These are phyloP conservation scores for Drosophila arawakana DNA, from an alignment of 1,140 invertebrate genomes.

Conservation along the genomic window DNA sequence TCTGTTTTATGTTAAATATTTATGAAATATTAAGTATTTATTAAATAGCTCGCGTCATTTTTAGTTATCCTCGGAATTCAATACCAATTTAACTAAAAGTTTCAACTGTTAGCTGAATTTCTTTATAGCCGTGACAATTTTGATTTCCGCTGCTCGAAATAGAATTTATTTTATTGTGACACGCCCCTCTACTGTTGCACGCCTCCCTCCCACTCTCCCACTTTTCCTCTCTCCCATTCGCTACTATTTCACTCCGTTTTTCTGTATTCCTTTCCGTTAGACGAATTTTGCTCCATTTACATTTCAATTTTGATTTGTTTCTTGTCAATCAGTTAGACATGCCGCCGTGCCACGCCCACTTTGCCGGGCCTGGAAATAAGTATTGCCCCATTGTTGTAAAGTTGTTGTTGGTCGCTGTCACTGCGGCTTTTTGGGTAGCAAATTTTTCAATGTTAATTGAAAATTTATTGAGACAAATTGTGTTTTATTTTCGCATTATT, in stretches of 20 bases:
- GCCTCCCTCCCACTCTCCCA: background rate
- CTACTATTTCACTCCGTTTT: slow-evolving; percentile 11
- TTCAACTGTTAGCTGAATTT: no score
- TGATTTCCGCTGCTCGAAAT: no score
- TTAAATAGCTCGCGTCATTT: no score
- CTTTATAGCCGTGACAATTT: no score
- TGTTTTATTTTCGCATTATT: slow-evolving; percentile 82
- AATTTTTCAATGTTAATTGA: slow-evolving; percentile 78
- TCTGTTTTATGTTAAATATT: no score
- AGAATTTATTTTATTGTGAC: slow-evolving; percentile 6
- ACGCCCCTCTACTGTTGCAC: background rate
- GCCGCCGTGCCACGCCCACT: slow-evolving; percentile 22
- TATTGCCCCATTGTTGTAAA: slow-evolving; percentile 37
- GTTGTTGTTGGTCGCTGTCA: slow-evolving; percentile 38
- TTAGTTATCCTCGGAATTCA: no score
- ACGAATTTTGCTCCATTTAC: slow-evolving; percentile 63
- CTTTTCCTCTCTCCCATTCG: slow-evolving; percentile 14
- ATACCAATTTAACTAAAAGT: no score
- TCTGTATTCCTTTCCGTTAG: slow-evolving; percentile 5
- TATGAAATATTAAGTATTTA: no score
- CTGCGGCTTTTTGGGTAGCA: slow-evolving; percentile 60
- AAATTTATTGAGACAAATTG: slow-evolving; percentile 83
- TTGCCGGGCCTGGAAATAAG: slow-evolving; percentile 3
- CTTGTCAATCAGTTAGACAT: slow-evolving; percentile 76
- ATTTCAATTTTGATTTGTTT: slow-evolving; percentile 80